Evolutionary conservation across 2,888 invertebrate genomes (phyloP).

Genomic region (Hydriomena furcata): DNA sequence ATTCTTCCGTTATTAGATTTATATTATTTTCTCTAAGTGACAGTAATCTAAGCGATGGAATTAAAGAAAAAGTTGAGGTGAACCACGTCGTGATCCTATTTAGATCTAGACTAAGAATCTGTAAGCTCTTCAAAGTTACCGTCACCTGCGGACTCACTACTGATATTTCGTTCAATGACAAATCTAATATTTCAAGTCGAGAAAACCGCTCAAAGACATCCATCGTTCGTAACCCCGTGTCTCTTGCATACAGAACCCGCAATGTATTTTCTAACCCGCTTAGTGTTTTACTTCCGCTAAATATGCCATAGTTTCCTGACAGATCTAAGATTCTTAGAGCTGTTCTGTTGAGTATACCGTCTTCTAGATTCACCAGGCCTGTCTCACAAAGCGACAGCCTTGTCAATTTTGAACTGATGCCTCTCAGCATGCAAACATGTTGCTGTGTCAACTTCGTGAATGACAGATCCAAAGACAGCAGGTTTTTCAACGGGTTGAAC

Average conservation of each 20-base stretch:
- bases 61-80: slow-evolving; percentile 56
- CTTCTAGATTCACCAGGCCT: slow-evolving; percentile 57
- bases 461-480: slow-evolving; percentile 62
- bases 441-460: slow-evolving; percentile 47
- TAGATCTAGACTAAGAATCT: slow-evolving; percentile 74
- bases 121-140: slow-evolving; percentile 57
- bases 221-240: slow-evolving; percentile 62
- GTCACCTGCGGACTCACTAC: slow-evolving; percentile 52
- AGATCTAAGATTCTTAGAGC: slow-evolving; percentile 76
- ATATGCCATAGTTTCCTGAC: slow-evolving; percentile 77
- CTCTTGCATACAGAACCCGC: slow-evolving; percentile 70
- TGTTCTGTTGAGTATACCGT: slow-evolving; percentile 65
- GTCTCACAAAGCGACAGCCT: slow-evolving; percentile 73
- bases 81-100: slow-evolving; percentile 84
- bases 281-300: slow-evolving; percentile 56
- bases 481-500: slow-evolving; percentile 41
- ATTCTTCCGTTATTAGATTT: slow-evolving; percentile 79
- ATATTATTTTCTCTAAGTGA: slow-evolving; percentile 80
- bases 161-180: slow-evolving; percentile 78
- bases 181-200: slow-evolving; percentile 71
- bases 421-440: slow-evolving; percentile 42
- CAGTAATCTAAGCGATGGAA: slow-evolving; percentile 66
- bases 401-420: slow-evolving; percentile 45
- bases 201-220: slow-evolving; percentile 59
- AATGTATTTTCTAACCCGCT: slow-evolving; percentile 66